Conservation (phyloP, 2,113 vertebrate species). For the Gorsachius goisagi region DNA sequence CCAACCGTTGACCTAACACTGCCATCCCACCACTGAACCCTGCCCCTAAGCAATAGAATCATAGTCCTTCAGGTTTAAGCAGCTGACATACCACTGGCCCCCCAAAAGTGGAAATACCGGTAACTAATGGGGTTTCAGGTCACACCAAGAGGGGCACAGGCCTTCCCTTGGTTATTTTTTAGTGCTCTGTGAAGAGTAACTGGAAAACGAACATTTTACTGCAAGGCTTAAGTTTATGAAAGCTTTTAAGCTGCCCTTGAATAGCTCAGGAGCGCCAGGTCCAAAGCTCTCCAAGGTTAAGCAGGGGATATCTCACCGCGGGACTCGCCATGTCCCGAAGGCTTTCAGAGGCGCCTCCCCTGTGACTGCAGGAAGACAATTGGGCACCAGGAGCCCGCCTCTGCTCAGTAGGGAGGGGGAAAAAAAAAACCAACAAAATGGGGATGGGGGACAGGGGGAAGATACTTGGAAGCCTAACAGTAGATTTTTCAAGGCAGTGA, state of each 20-base stretch:
- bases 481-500: not conserved
- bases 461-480: not conserved
- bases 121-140: not conserved
- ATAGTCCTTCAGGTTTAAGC: not conserved
- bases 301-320: fast-evolving
- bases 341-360: not conserved
- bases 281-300: not conserved
- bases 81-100: not conserved
- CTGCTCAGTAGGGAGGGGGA: not conserved
- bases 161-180: not conserved
- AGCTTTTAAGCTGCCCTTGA: not conserved
- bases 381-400: not conserved
- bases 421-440: not conserved
- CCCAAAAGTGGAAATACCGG: not conserved
- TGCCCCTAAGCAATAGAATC: no score
- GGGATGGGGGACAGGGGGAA: no score
- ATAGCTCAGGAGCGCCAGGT: not conserved
- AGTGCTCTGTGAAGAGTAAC: not conserved
- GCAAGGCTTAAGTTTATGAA: not conserved
- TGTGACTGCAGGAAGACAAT: no score
- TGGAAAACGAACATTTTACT: not conserved
- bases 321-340: not conserved
- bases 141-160: fast-evolving
- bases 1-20: no score
- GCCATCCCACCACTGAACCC: no score